These are phyloP conservation scores for Furnarius figulus DNA, from an alignment of 2,113 vertebrate species.

Conservation along the genomic window DNA sequence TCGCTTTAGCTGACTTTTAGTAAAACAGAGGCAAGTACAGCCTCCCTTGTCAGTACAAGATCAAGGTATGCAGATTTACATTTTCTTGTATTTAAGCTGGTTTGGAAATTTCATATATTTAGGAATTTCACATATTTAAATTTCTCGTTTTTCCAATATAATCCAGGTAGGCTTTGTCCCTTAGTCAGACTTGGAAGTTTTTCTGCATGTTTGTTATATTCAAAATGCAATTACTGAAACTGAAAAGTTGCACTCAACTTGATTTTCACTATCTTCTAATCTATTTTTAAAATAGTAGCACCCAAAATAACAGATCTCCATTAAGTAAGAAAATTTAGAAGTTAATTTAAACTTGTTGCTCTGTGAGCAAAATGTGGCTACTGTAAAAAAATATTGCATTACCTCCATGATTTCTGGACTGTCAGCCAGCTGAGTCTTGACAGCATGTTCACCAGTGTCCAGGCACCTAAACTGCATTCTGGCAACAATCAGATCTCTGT, in stretches of 20 bases:
- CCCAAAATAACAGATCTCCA: neutral
- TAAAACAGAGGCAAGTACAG: slow-evolving; percentile 14
- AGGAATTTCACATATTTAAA: neutral
- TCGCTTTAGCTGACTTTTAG: slow-evolving; percentile 27
- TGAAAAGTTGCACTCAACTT: neutral
- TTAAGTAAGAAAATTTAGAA: neutral
- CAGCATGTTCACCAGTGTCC: neutral
- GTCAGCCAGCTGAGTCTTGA: neutral
- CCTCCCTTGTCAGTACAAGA: slow-evolving; percentile 1
- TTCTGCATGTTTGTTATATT: neutral
- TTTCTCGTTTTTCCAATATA: neutral
- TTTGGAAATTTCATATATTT: neutral
- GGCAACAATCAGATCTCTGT: neutral
- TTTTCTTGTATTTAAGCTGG: neutral
- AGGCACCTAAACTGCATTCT: slow-evolving; percentile 18
- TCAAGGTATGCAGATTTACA: neutral
- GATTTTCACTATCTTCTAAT: neutral
- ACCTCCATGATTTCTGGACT: neutral
- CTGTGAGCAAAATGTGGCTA: neutral
- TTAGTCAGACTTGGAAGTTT: neutral
- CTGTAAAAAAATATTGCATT: neutral
- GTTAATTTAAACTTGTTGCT: neutral
- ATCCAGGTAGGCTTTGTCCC: neutral
- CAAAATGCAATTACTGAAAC: neutral
- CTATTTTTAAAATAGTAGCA: neutral